Percentiles rank a stretch among this genome's conserved stretches.
phyloP scores from a whole-genome alignment of 2,797 vertebrate species.

The Danio aesculapii region DNA sequence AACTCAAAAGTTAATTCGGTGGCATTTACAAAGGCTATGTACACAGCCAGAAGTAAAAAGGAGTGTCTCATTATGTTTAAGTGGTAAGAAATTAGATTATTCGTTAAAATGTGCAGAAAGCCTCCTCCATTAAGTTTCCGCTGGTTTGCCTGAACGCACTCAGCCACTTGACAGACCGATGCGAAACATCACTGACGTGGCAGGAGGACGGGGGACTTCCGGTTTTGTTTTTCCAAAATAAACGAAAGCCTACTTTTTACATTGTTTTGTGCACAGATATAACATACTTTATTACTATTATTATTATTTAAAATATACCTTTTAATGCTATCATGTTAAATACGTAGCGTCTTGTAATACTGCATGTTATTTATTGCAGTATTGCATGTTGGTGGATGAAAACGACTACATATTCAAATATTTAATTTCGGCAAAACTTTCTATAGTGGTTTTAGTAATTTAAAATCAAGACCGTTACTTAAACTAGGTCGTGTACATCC shows the following conservation, averaged over 20 bases:
- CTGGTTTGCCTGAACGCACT: background rate
- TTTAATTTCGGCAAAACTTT: background rate
- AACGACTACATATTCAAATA: background rate
- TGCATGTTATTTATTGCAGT: background rate
- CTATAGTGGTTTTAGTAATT: background rate
- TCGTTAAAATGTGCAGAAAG: background rate
- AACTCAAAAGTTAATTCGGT: constrained; percentile 83
- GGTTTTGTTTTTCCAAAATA: constrained; percentile 58
- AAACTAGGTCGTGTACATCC: background rate
- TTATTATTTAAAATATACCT: background rate
- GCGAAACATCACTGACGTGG: constrained; percentile 76
- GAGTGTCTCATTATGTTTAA: constrained; percentile 63
- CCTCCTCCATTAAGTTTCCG: background rate
- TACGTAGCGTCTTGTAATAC: background rate
- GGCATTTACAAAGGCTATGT: constrained; percentile 59
- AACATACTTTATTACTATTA: background rate
- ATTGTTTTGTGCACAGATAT: background rate
- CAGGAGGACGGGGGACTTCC: constrained; percentile 70
- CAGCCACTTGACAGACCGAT: constrained; percentile 13
- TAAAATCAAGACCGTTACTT: background rate
- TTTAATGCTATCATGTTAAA: background rate
- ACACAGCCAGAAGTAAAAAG: constrained; percentile 64
- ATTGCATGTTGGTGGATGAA: background rate
- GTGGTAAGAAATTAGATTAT: background rate
- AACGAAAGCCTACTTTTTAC: background rate